Base-by-base conservation (phyloP, 2,888 invertebrate genomes). In the Coenonympha arcania region DNA sequence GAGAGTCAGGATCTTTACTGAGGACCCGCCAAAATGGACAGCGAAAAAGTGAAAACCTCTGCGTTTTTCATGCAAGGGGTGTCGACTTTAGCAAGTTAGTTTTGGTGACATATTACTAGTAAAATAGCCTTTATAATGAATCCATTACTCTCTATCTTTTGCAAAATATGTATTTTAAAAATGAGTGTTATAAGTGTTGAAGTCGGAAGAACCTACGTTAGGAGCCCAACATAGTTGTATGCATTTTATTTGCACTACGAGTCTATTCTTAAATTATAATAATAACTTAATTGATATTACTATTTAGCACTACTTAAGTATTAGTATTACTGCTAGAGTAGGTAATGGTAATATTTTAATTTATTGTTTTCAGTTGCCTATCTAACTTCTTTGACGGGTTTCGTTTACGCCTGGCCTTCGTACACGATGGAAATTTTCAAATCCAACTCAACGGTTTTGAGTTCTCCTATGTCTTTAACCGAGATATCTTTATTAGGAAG, bases 371-470 rank as follows among this genome's bases (percentile, higher is more conserved):
- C 71, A 83, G 84, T 84, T 43, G 74, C 73, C 15, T 76, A 73
- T 46, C 62, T 81, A 45, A 73, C 74, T 9, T 60, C 66, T 6
- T 67, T 80, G 8, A 79, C 82, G 0, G 85, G 85, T 0, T 74
- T 79, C 39, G 58, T 82, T 2, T 67, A 68, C 50, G 76, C 83
- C 0, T 85, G 85, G 85, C 84, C 85, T 0, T 85, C 85, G 0
- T 79, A 73, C 52, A 83, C 80, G 0, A 61, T 76, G n/a, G 71
- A 66, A 2, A 67, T 70, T 40, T 84, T 84, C 54, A 57, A 50
- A 3, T 79, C 84, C 1, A 84, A 85, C 48, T 63, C 62, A 5
- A 84, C 85, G 0, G 68, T 79, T 0, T 62, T 85, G 8, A 65
- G 70, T 0, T 50, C 59, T 2, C 76, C 78, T 0, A 81, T 85